Base-by-base conservation (phyloP, 2,113 vertebrate species). In the Xiphophorus hellerii region DNA sequence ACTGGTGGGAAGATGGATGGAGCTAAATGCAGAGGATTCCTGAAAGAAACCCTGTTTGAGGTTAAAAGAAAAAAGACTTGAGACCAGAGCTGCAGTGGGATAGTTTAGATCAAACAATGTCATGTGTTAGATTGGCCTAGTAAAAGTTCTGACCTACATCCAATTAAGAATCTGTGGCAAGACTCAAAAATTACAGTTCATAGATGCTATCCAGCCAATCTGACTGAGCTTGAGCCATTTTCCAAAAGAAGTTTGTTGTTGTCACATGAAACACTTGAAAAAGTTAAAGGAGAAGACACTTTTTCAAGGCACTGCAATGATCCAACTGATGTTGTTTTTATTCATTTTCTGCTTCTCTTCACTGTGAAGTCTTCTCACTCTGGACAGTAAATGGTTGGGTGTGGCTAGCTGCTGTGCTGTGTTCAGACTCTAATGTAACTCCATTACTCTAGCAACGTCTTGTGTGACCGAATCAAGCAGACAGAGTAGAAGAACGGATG, bases 371-470 rank as follows among this genome's bases (percentile, higher is more conserved):
- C 63, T 67, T 66, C 66, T 80, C 54, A 73, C 73, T 71, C 70
- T 14, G 28, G 25, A 33, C 48, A 39, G 29, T 79, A 62, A 73
- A 66, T 39, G 5, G 15, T 44, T 72, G 76, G 78, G 73, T 83
- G 73, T 80, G 76, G 72, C 66, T 44, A 67, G n/a, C 35, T 27
- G 3, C 37, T 77, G 60, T 73, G 33, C 29, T 31, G 37, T 35
- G 69, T 48, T 73, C 33, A 78, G 67, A 69, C 65, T 67, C 66
- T 75, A 66, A 73, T 62, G 74, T 30, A 79, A 84, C 42, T 82
- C 80, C 78, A 86, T 89, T 85, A 86, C 61, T 81, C 62, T 78
- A 12, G 35, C 17, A 51, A 25, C 30, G 70, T 78, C n/a, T 17
- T 66, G 25, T 83, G 54, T 63, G 64, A 37, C 70, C 61, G 20